phyloP scores from a whole-genome alignment of 2,113 vertebrate species.

The Pandion haliaetus region DNA sequence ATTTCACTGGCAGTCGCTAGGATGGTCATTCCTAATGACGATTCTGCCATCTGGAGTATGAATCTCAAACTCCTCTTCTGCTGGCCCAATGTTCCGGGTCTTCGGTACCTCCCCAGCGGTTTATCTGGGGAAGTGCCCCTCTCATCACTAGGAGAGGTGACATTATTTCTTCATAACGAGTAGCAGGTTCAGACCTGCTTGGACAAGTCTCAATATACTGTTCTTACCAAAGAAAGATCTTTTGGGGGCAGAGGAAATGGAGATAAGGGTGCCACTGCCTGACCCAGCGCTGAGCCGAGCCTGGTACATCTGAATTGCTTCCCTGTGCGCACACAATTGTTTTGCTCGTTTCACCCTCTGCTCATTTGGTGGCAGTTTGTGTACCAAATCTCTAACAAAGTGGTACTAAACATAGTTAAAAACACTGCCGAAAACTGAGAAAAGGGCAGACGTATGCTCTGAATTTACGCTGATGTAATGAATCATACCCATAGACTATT shows the following conservation, averaged over 20 bases:
- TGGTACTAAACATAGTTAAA: neutral
- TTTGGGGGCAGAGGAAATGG: neutral
- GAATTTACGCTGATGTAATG: neutral
- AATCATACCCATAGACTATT: neutral
- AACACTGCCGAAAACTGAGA: neutral
- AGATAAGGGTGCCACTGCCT: neutral
- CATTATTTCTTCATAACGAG: fast-evolving
- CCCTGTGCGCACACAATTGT: fast-evolving
- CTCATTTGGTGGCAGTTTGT: neutral
- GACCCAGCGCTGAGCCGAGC: too few species aligned
- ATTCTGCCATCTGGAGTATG: neutral
- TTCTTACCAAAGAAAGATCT: neutral
- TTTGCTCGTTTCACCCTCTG: neutral
- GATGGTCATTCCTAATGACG: neutral
- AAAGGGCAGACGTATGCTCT: neutral
- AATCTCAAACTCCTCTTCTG: neutral
- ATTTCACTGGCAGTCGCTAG: neutral
- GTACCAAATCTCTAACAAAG: fast-evolving
- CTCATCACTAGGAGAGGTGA: neutral
- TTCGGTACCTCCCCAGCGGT: neutral
- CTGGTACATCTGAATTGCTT: fast-evolving
- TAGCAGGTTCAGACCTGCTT: neutral
- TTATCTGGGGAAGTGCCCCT: neutral
- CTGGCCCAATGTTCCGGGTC: neutral
- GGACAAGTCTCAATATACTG: neutral